A percentile compares a stretch with the other conserved stretches of the same genome.
These are phyloP conservation scores for Puffinus mauretanicus DNA, from an alignment of 2,113 vertebrate species.

Conservation along the genomic window DNA sequence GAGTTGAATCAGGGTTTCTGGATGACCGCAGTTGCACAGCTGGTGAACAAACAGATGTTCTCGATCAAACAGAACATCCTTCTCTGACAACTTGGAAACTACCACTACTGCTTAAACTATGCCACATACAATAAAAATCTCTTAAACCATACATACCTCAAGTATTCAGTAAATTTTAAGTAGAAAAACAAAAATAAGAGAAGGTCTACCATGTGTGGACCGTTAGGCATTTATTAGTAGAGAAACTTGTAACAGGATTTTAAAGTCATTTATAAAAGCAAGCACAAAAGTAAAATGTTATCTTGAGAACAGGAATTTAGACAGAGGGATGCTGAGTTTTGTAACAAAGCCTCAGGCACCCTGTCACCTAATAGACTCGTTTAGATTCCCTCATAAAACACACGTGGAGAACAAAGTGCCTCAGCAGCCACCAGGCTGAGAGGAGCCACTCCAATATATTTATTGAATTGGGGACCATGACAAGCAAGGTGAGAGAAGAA, in stretches of 20 bases:
- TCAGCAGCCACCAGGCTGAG: neutral
- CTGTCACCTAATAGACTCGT: neutral
- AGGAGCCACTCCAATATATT: neutral
- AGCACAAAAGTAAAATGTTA: neutral
- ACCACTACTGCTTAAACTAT: neutral
- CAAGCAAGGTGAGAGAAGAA: neutral
- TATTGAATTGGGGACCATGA: neutral
- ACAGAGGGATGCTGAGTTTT: neutral
- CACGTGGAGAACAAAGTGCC: neutral
- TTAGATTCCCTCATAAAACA: neutral
- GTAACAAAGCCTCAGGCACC: neutral
- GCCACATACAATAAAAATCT: constrained; percentile 22
- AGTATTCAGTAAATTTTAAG: constrained; percentile 37
- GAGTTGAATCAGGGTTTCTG: neutral
- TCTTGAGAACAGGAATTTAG: neutral
- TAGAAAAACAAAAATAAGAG: constrained; percentile 21
- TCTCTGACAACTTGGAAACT: neutral
- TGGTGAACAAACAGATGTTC: constrained; percentile 6
- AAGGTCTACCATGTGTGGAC: neutral
- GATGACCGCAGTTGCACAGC: neutral
- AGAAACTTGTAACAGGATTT: neutral
- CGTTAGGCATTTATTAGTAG: neutral
- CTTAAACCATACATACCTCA: neutral
- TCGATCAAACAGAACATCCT: neutral
- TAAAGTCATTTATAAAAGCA: neutral